Percentiles rank a stretch among this genome's conserved stretches.
Evolutionary conservation across 2,797 vertebrate species (phyloP).

Genomic region (Naso thynnoides): DNA sequence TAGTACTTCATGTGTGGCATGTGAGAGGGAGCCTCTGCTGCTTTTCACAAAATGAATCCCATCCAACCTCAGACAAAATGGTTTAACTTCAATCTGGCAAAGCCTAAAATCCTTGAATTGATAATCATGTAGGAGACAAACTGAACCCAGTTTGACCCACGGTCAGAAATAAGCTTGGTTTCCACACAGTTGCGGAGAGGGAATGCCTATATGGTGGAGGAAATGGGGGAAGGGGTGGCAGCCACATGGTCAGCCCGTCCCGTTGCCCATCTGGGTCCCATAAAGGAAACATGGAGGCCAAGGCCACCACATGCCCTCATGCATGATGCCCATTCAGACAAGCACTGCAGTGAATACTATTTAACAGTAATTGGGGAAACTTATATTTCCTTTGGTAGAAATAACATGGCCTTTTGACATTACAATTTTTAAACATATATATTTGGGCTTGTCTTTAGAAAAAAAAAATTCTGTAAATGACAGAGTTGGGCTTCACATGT

Average conservation of each 20-base stretch:
- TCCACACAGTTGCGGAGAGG: conserved; percentile 27
- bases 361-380: conserved; percentile 35
- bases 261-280: conserved; percentile 87
- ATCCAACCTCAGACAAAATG: neutral
- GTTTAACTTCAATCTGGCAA: conserved; percentile 18
- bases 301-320: conserved; percentile 79
- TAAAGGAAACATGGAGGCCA: conserved; percentile 82
- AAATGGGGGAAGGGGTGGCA: conserved; percentile 73
- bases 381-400: neutral
- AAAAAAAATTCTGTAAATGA: neutral
- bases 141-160: conserved; percentile 1
- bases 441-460: conserved; percentile 6
- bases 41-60: conserved; percentile 13
- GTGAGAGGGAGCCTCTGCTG: conserved; percentile 4
- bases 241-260: conserved; percentile 84
- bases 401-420: neutral
- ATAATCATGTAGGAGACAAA: conserved; percentile 30
- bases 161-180: conserved; percentile 35
- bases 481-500: neutral
- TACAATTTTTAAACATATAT: neutral
- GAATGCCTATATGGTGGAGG: conserved; percentile 53
- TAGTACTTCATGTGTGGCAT: conserved; percentile 9
- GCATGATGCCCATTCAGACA: conserved; percentile 76
- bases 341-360: conserved; percentile 62
- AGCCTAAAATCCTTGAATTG: conserved; percentile 17